These are phyloP conservation scores for Agrochola litura DNA, from an alignment of 2,888 invertebrate genomes.

Conservation along the genomic window DNA sequence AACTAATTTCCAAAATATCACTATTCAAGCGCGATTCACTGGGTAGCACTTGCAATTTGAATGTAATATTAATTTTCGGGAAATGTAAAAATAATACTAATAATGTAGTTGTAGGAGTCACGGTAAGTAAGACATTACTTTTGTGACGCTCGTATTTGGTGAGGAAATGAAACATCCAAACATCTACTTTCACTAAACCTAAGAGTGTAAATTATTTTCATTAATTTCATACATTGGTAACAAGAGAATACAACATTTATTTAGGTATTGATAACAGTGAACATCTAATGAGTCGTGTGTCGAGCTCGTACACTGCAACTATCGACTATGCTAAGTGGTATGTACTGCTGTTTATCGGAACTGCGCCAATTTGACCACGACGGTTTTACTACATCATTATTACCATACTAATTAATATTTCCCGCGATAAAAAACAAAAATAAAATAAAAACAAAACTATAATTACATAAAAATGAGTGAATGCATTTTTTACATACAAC, in stretches of 20 bases:
- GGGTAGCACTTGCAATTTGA: conserved; percentile 55
- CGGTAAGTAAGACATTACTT: conserved; percentile 47
- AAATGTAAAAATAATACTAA: conserved; percentile 58
- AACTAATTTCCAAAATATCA: conserved; percentile 61
- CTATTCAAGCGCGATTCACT: conserved; percentile 61
- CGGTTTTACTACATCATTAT: conserved; percentile 68
- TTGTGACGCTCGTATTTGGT: conserved; percentile 58
- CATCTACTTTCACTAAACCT: conserved; percentile 60
- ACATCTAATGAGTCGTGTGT: conserved; percentile 34
- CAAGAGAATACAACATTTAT: conserved; percentile 61
- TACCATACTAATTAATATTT: conserved; percentile 77
- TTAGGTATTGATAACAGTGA: conserved; percentile 44
- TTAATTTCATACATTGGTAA: conserved; percentile 69
- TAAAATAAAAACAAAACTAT: conserved; percentile 77
- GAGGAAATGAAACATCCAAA: conserved; percentile 53
- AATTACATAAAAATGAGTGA: conserved; percentile 80
- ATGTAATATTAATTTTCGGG: conserved; percentile 43
- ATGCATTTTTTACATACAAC: conserved; percentile 75
- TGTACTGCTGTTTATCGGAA: conserved; percentile 59
- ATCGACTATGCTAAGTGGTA: conserved; percentile 49
- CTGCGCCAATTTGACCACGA: conserved; percentile 63
- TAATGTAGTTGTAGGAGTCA: conserved; percentile 49
- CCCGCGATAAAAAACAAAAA: conserved; percentile 72
- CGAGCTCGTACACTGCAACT: conserved; percentile 36
- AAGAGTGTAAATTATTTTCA: conserved; percentile 58